Evolutionary conservation across 2,113 vertebrate species (phyloP), one percentile per base, ranked within the genome.

Genomic region (Panurus biarmicus): DNA sequence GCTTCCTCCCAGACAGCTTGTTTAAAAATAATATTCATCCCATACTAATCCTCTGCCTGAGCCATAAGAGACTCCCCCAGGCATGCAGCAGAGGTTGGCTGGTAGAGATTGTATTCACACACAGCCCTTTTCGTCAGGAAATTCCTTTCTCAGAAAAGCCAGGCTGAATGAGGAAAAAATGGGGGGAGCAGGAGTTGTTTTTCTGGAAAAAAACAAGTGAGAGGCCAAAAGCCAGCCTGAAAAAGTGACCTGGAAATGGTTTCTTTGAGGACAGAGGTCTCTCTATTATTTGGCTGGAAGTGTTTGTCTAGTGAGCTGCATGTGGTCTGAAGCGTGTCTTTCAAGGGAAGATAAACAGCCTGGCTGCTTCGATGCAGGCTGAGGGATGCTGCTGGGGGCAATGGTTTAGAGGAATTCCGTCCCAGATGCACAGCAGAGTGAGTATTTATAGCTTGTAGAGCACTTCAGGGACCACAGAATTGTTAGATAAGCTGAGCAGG

Each of bases 131-230:
- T 90, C 74, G 78, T 94, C 85, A 95, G 97, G 98, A 98, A 98
- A 98, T 98, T 96, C 97, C 96, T 97, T 97, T 97, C 96, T 97
- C 96, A 92, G 96, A 94, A 96, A 97, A 97, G 69, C 64, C 75
- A 76, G 58, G 90, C 91, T 53, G 78, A 93, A 89, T 20, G 81
- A 96, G 95, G 91, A 54, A 84, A 72, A 95, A 87, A 60, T 69
- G 53, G 42, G 64, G 94, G 81, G 87, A 94, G 84, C 33, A 26
- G 77, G 90, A 95, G 91, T 96, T 98, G 98, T 98, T 98, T 98
- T 97, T 96, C 92, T 98, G 97, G 96, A 97, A 98, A 97, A 89
- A 96, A 97, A 94, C 96, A 91, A 91, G 26, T 10, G 76, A 91
- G 80, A 95, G 96, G 96, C 94, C 96, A 96, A 92, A 97, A 96